phyloP scores from a whole-genome alignment of 2,797 vertebrate species.

The Coluber constrictor region DNA sequence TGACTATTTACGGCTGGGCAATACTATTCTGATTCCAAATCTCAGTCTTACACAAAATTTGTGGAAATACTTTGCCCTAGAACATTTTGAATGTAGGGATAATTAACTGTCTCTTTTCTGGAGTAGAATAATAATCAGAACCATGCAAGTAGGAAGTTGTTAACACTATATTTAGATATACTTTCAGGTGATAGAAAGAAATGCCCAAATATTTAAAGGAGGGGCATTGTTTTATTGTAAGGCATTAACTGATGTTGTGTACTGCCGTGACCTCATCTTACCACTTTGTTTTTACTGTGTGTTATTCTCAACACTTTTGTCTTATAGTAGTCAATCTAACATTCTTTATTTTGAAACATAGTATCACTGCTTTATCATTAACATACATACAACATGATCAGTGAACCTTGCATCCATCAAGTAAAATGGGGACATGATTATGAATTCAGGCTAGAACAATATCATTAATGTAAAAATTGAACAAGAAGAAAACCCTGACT shows the following conservation, averaged over 20 bases:
- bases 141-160: not conserved
- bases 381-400: not conserved
- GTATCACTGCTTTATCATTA: not conserved
- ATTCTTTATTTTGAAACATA: not conserved
- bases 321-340: not conserved
- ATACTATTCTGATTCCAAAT: not conserved
- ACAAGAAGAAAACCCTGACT: not conserved
- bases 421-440: not conserved
- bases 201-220: not conserved
- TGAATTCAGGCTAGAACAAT: not conserved
- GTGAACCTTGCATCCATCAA: not conserved
- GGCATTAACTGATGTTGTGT: not conserved
- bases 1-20: not conserved
- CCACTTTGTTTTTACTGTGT: not conserved
- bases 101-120: not conserved
- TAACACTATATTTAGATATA: not conserved
- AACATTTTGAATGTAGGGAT: not conserved
- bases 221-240: not conserved
- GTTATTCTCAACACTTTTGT: not conserved
- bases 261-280: not conserved
- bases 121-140: not conserved
- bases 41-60: not conserved
- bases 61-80: not conserved
- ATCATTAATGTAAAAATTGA: not conserved
- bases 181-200: not conserved